Evolutionary conservation across 2,888 invertebrate species (phyloP), one percentile per base, ranked within the genome.

Genomic region (Lamproptera curius): DNA sequence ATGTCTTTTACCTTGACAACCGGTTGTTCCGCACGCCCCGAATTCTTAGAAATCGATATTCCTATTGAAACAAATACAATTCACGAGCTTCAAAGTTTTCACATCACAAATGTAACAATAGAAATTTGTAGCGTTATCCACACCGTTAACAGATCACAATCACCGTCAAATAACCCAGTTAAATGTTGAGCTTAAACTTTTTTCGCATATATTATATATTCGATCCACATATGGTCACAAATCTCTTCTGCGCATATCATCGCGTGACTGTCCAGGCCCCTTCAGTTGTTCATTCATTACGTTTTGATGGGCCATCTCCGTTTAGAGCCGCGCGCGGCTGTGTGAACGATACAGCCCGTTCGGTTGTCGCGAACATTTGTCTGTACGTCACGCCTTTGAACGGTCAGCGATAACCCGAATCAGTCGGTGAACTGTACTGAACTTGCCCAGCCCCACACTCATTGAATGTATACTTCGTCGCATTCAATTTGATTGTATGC

Each of bases 261-360:
- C 61, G 62, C 55, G 57, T 66, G 65, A 74, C 70, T 73, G 76
- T 58, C 73, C 76, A 75, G 82, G 79, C 84, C 86, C 85, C 86
- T 81, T 71, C 69, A 67, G 61, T 65, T 62, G 70, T 69, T 75
- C 63, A 68, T 75, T 76, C 73, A 82, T 84, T 80, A 84, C 76
- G 71, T 74, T 79, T 80, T 86, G 86, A 86, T 86, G 70, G 80
- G 70, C 76, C 73, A 86, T 71, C 85, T 86, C 86, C 86, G 86
- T 83, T 83, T 67, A 62, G 67, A 61, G 57, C 60, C 67, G 50
- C 36, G 67, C 65, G 71, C 73, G 70, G 73, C 73, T 75, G 78
- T 73, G 75, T 64, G 53, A 51, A 48, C 52, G 48, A 52, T 42
- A 50, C 57, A 53, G 56, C 59, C 54, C 54, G 52, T 58, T 54